Base-by-base conservation (phyloP, 2,797 vertebrate species). In the Urosaurus nigricauda region DNA sequence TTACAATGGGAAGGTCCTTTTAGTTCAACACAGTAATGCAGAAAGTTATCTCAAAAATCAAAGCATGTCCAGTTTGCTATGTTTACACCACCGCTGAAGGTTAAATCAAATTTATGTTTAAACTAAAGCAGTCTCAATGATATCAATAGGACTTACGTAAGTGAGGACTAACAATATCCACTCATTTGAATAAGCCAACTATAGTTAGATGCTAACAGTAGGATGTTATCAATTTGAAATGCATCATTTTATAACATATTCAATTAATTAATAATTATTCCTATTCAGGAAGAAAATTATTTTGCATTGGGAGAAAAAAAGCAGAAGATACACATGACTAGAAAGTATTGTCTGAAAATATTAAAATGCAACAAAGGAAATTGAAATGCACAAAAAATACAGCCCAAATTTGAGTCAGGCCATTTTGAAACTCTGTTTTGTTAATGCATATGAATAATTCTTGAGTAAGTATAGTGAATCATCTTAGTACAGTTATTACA, bases 381-480 rank as follows among this genome's bases (percentile, higher is more conserved):
- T 87, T 74, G 60, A 32, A 47, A 80, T 47, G 2, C 43, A 29
- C 9, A 53, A 83, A 26, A 51, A 58, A 35, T 74, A 68, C 0
- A 4, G 79, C 7, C 47, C 87, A 60, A 47, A 71, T n/a, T 9
- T 81, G 16, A 80, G 65, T 81, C 13, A n/a, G 53, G 21, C n/a
- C 4, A 26, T 47, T 84, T 56, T 51, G 65, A 32, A 71, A 40
- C 7, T 35, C 58, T 83, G 78, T 21, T 60, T n/a, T 77, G 43
- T 60, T 35, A 74, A 68, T 85, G 51, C 83, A 85, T 7, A 58
- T 26, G 32, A 2, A 87, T 84, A 91, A 77, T 65, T 92, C 17
- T 87, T 90, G 51, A 79, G 77, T 35, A 77, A 77, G 47, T 63
- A 32, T 0, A 83, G 5, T 21, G 60, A 35, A 83, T 13, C 8